These are phyloP conservation scores for Pseudomyrmex sp. DNA, from an alignment of 1,140 invertebrate genomes.

Conservation along the genomic window DNA sequence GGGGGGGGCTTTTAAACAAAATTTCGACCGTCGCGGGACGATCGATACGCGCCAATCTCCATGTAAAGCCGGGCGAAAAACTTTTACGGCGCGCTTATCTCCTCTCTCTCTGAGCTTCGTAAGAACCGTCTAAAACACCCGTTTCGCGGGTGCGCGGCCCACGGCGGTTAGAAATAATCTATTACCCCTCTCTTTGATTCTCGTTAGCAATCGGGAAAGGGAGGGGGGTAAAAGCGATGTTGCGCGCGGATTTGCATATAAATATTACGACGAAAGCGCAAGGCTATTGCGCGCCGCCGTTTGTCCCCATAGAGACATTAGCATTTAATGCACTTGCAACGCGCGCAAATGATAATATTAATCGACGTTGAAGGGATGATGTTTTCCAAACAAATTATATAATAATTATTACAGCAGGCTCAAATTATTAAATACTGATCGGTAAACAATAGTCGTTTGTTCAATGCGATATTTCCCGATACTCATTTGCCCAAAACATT, in stretches of 20 bases:
- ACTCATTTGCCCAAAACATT: no score
- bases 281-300: not conserved
- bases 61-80: conserved; percentile 46
- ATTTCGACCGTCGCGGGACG: conserved; percentile 24
- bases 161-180: conserved; percentile 50
- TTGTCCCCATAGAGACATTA: not conserved
- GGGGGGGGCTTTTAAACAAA: conserved; percentile 30
- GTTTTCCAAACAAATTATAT: no score
- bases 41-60: conserved; percentile 47
- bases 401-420: no score
- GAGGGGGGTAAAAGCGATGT: not conserved
- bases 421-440: no score
- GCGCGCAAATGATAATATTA: not conserved
- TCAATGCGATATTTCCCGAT: no score
- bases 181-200: conserved; percentile 8
- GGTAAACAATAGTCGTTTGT: no score
- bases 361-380: no score
- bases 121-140: conserved; percentile 32
- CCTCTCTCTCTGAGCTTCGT: conserved; percentile 27
- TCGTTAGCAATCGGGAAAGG: not conserved
- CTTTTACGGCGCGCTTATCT: conserved; percentile 49
- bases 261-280: conserved; percentile 1
- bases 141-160: conserved; percentile 40
- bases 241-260: not conserved
- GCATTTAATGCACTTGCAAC: not conserved